Conservation (phyloP, 1,140 invertebrate species). For the Pachypeltis micranthus region DNA sequence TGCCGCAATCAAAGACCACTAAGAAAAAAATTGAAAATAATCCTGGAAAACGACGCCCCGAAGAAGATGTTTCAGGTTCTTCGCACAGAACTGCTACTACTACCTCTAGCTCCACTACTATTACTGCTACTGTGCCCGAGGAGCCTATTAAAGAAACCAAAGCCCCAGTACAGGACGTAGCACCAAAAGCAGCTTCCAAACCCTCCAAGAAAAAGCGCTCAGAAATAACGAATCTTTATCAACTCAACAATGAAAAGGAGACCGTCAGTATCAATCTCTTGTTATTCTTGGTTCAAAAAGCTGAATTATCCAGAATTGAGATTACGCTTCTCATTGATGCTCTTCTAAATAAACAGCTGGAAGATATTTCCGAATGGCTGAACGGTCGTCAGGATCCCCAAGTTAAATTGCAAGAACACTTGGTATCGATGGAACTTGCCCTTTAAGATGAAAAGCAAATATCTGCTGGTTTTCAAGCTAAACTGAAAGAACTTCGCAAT, state of each 20-base stretch:
- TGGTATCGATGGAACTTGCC: slow-evolving; percentile 66
- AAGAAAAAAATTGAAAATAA: background rate
- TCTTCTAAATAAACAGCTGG: slow-evolving; percentile 70
- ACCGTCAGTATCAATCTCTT: slow-evolving; percentile 54
- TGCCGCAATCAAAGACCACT: background rate
- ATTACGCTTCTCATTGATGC: slow-evolving; percentile 79
- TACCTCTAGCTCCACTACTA: background rate
- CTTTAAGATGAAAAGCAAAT: slow-evolving; percentile 58
- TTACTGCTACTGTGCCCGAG: background rate
- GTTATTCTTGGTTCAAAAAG: slow-evolving; percentile 59
- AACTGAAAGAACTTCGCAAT: slow-evolving; percentile 61
- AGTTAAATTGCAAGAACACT: slow-evolving; percentile 71
- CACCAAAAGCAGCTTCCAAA: background rate
- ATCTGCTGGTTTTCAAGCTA: slow-evolving; percentile 52
- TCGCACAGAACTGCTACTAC: too few relatives aligned
- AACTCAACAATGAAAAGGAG: slow-evolving; percentile 41
- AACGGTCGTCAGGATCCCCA: slow-evolving; percentile 76
- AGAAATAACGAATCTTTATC: background rate
- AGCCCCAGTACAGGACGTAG: background rate
- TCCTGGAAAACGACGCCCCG: background rate
- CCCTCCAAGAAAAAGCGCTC: background rate
- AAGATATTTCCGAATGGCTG: slow-evolving; percentile 68
- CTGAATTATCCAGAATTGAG: slow-evolving; percentile 67
- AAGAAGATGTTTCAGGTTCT: background rate
- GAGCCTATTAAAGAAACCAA: background rate